Conservation (phyloP, 30 jellyfish, hydroid and myxozoan genomes). For the Hydractinia symbiolongicarpus region DNA sequence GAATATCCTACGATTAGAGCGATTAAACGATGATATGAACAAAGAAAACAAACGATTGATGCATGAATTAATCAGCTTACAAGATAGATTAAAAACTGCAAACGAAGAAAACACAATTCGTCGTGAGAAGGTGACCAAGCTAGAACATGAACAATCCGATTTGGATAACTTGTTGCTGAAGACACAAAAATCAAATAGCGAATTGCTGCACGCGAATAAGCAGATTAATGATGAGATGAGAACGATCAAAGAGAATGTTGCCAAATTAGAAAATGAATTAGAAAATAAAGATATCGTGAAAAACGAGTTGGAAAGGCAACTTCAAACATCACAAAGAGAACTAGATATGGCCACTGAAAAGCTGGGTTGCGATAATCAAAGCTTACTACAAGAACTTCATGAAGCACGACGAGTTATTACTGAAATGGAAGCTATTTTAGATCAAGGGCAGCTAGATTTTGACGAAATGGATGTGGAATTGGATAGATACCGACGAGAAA, state of each 20-base stretch:
- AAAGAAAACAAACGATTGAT: conserved; percentile 33
- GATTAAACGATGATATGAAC: conserved; percentile 29
- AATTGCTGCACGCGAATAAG: conserved; percentile 16
- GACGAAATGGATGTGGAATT: conserved; percentile 35
- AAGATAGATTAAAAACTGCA: conserved; percentile 14
- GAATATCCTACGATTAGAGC: conserved; percentile 18
- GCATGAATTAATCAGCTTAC: conserved; percentile 16
- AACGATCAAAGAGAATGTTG: not conserved
- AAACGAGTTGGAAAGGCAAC: not conserved
- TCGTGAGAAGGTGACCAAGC: conserved; percentile 12
- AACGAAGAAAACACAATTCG: conserved; percentile 13
- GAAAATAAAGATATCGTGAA: not conserved
- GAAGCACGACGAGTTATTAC: conserved; percentile 21
- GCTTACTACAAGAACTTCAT: conserved; percentile 10
- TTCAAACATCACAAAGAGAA: not conserved
- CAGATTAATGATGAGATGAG: conserved; percentile 25
- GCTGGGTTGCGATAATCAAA: conserved; percentile 6
- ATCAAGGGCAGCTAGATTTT: conserved; percentile 40
- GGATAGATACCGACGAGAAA: conserved; percentile 24
- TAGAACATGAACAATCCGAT: conserved; percentile 23
- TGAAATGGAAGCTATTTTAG: conserved; percentile 33
- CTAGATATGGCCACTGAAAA: conserved; percentile 16
- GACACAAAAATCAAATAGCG: conserved; percentile 40
- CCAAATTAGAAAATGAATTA: conserved; percentile 14
- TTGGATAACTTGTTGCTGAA: conserved; percentile 28